Evolutionary conservation across 2,113 vertebrate species (phyloP).

Genomic region (Apteryx owenii): DNA sequence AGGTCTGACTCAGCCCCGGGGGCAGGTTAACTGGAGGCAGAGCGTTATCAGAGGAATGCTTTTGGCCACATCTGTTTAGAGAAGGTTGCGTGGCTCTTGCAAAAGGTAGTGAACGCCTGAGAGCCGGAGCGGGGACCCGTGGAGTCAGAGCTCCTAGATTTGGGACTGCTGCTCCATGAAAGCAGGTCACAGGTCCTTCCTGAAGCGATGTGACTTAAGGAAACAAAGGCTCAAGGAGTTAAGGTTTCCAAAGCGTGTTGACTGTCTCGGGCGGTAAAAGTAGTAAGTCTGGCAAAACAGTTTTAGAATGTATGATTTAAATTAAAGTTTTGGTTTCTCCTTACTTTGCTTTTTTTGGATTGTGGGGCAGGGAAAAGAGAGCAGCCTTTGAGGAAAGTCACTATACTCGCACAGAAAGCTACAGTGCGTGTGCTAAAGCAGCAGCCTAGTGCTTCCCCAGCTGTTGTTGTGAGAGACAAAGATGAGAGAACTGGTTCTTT

Average conservation of each 20-base stretch:
- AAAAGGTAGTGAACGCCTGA: rapidly evolving
- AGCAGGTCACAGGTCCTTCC: not conserved
- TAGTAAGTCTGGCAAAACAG: not conserved
- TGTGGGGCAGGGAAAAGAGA: too few species aligned
- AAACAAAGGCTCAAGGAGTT: not conserved
- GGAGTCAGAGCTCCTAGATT: not conserved
- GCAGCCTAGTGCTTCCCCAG: rapidly evolving
- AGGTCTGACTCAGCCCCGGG: not conserved
- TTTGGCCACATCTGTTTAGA: not conserved
- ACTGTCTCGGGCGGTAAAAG: not conserved
- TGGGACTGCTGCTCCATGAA: not conserved
- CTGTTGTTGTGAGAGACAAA: not conserved
- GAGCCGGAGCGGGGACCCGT: not conserved
- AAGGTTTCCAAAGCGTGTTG: not conserved
- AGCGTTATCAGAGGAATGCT: not conserved
- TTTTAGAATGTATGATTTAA: not conserved
- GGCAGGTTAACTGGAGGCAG: not conserved
- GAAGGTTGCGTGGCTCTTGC: not conserved
- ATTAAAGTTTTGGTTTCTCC: not conserved
- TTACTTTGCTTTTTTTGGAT: not conserved
- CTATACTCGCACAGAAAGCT: not conserved
- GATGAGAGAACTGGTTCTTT: not conserved
- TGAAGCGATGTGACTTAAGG: rapidly evolving
- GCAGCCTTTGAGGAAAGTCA: not conserved
- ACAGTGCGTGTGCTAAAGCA: rapidly evolving